Percentiles rank a stretch among this genome's conserved stretches.
These are phyloP conservation scores for Drosophila guanche DNA, from an alignment of 1,140 invertebrate genomes.

Conservation along the genomic window DNA sequence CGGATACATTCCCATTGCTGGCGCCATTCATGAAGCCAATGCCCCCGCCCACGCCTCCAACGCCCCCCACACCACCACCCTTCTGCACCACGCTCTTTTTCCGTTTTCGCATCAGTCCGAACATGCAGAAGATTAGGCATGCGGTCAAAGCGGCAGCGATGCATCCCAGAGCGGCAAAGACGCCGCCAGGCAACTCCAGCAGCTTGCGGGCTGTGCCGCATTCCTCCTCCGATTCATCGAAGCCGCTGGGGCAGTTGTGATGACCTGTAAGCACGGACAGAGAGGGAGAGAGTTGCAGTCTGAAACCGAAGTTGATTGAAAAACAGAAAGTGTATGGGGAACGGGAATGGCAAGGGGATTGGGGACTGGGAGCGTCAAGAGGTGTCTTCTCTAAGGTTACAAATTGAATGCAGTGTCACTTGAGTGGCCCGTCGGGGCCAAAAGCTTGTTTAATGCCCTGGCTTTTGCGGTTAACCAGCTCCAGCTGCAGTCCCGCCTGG, in stretches of 20 bases:
- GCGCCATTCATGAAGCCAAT: constrained; percentile 83
- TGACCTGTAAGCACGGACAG: constrained; percentile 62
- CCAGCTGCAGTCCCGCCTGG: constrained; percentile 73
- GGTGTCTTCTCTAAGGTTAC: constrained; percentile 47
- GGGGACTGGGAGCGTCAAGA: not conserved
- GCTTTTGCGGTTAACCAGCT: constrained; percentile 77
- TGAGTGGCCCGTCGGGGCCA: constrained; percentile 52
- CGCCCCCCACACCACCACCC: constrained; percentile 80
- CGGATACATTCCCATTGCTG: constrained; percentile 73
- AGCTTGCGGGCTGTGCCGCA: constrained; percentile 86
- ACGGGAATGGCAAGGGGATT: not conserved
- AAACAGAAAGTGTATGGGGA: constrained; percentile 45
- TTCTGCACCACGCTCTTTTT: constrained; percentile 85
- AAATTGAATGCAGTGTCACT: constrained; percentile 76
- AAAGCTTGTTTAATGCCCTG: constrained; percentile 76
- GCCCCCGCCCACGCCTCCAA: constrained; percentile 70
- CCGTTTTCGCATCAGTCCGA: constrained; percentile 84
- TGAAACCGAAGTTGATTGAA: constrained; percentile 59
- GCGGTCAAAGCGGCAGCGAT: constrained; percentile 85
- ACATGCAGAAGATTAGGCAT: constrained; percentile 85
- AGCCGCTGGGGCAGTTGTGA: constrained; percentile 92
- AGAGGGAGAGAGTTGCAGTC: constrained; percentile 17
- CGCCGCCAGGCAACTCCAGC: constrained; percentile 84
- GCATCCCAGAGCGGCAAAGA: constrained; percentile 85
- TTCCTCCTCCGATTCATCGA: constrained; percentile 90